These are phyloP conservation scores for Myiagra hebetior DNA, from an alignment of 2,113 vertebrate species.

Conservation along the genomic window DNA sequence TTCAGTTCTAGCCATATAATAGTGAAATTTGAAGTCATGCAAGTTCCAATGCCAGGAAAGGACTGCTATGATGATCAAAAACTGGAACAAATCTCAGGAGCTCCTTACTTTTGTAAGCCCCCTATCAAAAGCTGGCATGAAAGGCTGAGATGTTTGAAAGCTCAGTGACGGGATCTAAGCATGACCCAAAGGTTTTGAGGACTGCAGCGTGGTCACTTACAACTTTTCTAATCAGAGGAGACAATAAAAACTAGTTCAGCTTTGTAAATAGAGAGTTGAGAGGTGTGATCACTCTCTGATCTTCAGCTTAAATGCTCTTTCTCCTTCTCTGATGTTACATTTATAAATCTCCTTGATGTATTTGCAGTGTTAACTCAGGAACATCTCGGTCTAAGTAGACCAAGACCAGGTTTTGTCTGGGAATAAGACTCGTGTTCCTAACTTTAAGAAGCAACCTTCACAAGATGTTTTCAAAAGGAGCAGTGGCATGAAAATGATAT, in stretches of 20 bases:
- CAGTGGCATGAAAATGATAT: neutral
- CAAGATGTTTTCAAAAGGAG: neutral
- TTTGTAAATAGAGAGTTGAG: neutral
- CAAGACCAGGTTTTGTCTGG: neutral
- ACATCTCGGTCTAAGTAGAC: neutral
- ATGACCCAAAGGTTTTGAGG: neutral
- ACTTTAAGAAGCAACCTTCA: neutral
- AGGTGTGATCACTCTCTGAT: neutral
- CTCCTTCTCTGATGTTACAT: neutral
- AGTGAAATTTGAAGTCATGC: neutral
- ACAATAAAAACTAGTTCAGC: neutral
- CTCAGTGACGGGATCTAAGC: neutral
- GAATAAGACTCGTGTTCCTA: neutral
- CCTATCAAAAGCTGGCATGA: neutral
- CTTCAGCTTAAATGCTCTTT: neutral
- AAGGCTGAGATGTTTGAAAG: neutral
- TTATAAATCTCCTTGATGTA: neutral
- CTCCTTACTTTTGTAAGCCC: neutral
- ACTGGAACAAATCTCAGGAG: neutral
- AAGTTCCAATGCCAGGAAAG: neutral
- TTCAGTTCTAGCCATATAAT: neutral
- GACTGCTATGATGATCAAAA: neutral
- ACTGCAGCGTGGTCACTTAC: neutral
- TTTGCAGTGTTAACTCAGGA: neutral
- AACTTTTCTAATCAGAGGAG: neutral